Evolutionary conservation across 2,888 invertebrate genomes (phyloP), one percentile per base, ranked within the genome.

Genomic region (Ophion slaviceki): DNA sequence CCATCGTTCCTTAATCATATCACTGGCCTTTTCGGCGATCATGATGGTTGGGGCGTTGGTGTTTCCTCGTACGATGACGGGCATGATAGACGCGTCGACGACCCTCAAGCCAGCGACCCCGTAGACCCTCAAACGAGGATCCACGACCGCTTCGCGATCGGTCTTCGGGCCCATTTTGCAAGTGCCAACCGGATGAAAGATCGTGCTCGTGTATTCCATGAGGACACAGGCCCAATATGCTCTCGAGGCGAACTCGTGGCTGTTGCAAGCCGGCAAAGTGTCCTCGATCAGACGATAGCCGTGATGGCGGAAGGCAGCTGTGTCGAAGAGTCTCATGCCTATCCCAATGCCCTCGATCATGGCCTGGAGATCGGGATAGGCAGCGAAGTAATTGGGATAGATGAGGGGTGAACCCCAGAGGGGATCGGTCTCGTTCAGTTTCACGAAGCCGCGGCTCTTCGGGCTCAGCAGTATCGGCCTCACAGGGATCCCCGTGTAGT

Each of bases 361-460:
- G 14, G 95, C 94, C 71, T 95, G 94, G 7, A 96, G 87, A 91
- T 97, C 97, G 74, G 95, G 95, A 88, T 95, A 94, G n/a, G 95
- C 95, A 0, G 95, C 95, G 81, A 96, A 96, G 80, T 96, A 96
- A 88, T 96, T 96, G 0, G 98, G 96, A 90, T 96, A 96, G 87
- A 98, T 96, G 79, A 96, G 93, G 0, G 98, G 98, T 72, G 95
- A 95, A 0, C 97, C 96, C 91, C 95, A 96, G 77, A 96, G 91
- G 0, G 98, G 98, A 94, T 98, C 96, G 0, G 96, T 95, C 0
- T 95, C 94, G 89, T 96, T 96, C 1, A 98, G 93, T 82, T 95
- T 90, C 17, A 97, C 92, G 71, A 94, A 94, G 0, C 97, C 97
- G 92, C 95, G 94, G 88, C 96, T 97, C 90, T 95, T 95, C 0